phyloP scores from a whole-genome alignment of 2,113 vertebrate genomes.

The Shinisaurus crocodilurus region DNA sequence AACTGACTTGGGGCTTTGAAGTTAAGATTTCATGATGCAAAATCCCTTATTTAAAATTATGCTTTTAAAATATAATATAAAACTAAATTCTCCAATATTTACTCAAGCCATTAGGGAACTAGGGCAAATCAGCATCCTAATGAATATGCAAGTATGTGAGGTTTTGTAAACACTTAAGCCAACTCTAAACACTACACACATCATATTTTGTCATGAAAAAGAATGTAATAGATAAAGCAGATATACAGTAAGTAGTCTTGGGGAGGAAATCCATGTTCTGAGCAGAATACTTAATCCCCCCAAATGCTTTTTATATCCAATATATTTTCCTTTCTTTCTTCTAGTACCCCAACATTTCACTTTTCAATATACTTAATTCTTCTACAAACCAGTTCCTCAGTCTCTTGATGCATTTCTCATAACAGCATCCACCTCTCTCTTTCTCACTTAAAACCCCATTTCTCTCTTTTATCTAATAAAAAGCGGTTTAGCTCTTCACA shows the following conservation, averaged over 20 bases:
- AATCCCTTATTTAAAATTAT: not conserved
- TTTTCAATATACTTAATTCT: slow-evolving; percentile 46
- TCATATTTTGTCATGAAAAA: not conserved
- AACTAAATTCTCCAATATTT: not conserved
- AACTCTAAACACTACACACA: not conserved
- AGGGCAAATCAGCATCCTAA: not conserved
- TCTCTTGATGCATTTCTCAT: slow-evolving; percentile 7
- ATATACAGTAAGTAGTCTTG: slow-evolving; percentile 38
- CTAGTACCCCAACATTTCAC: slow-evolving; percentile 49
- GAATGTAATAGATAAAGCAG: not conserved
- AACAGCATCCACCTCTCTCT: slow-evolving; percentile 18
- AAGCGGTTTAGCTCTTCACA: slow-evolving; percentile 27
- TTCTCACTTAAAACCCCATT: slow-evolving; percentile 32
- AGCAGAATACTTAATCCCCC: slow-evolving; percentile 13
- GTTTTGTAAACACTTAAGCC: not conserved
- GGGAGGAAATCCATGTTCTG: slow-evolving; percentile 25
- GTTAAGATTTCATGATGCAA: not conserved
- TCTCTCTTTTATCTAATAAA: not conserved
- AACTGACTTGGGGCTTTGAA: not conserved
- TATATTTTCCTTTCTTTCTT: not conserved
- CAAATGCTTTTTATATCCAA: not conserved
- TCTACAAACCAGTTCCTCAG: slow-evolving; percentile 26
- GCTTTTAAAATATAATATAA: not conserved
- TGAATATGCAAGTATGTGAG: slow-evolving; percentile 2
- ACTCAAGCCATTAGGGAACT: not conserved